Evolutionary conservation across 1,140 invertebrate species (phyloP).

Genomic region (Drosophila lowei): DNA sequence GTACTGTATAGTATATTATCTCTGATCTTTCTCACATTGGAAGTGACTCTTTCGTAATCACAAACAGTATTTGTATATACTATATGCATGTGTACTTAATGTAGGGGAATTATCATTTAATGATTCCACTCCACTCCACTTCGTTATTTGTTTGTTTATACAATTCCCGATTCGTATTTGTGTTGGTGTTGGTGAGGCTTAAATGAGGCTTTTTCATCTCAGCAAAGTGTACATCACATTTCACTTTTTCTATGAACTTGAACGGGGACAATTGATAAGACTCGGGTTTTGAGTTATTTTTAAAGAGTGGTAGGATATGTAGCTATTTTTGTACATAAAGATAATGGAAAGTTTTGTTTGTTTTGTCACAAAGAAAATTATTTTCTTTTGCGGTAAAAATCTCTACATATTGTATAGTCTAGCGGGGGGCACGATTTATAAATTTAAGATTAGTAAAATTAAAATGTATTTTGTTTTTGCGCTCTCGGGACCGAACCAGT

Average conservation of each 20-base stretch:
- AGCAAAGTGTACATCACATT: not conserved
- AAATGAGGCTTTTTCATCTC: conserved; percentile 11
- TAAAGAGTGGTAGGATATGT: not conserved
- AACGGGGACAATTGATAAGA: conserved; percentile 23
- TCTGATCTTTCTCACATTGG: conserved; percentile 39
- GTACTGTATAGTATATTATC: conserved; percentile 15
- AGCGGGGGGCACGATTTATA: too few species aligned
- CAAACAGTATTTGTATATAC: conserved; percentile 11
- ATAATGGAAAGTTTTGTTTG: conserved; percentile 6
- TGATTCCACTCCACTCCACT: conserved; percentile 8
- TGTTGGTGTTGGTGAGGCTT: not conserved
- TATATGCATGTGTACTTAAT: conserved; percentile 11
- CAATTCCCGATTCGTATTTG: conserved; percentile 5
- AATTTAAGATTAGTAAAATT: too few species aligned
- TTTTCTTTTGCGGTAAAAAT: too few species aligned
- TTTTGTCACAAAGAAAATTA: too few species aligned
- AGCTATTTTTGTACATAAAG: not conserved
- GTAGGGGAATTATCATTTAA: conserved; percentile 12
- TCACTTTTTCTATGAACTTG: conserved; percentile 35
- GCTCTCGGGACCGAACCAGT: too few species aligned
- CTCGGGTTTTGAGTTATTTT: conserved; percentile 4
- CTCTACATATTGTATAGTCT: too few species aligned
- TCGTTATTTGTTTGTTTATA: conserved; percentile 10
- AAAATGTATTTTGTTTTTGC: too few species aligned
- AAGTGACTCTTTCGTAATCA: not conserved